These are phyloP conservation scores for Trinorchestia longiramus DNA, from an alignment of 1,140 invertebrate genomes.

Conservation along the genomic window DNA sequence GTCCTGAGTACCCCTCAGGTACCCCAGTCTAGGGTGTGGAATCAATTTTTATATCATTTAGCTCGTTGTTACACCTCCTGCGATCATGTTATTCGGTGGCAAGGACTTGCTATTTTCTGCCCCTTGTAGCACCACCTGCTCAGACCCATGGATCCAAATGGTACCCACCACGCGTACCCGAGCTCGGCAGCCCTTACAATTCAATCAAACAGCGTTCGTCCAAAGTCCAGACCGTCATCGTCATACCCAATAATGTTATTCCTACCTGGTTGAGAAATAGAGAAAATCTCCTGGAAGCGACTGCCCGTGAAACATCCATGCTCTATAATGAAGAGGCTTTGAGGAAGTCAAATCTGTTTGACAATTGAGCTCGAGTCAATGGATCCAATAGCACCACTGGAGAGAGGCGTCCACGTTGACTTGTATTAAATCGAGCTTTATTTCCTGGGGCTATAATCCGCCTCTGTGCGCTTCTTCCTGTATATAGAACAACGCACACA, in stretches of 20 bases:
- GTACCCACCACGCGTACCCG: not conserved
- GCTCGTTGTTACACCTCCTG: not conserved
- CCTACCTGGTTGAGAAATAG: not conserved
- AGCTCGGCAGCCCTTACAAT: not conserved
- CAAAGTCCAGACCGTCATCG: not conserved
- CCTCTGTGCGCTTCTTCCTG: not conserved
- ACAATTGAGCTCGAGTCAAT: slow-evolving; percentile 25
- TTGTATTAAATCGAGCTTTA: not conserved
- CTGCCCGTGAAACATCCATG: slow-evolving; percentile 32
- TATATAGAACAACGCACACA: not conserved
- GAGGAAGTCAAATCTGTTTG: slow-evolving; percentile 49
- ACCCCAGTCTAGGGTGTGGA: not conserved
- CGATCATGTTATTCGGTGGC: not conserved
- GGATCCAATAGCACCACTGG: not conserved
- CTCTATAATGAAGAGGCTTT: slow-evolving; percentile 43
- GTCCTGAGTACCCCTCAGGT: no score
- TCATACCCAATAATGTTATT: slow-evolving; percentile 17
- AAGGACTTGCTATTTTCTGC: not conserved
- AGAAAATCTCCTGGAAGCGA: slow-evolving; percentile 15
- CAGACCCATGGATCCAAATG: not conserved
- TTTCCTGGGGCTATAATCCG: not conserved
- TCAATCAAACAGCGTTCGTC: slow-evolving; percentile 9
- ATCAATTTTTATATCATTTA: not conserved
- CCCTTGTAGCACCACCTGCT: not conserved
- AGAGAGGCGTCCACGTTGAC: not conserved